Percentiles rank a stretch among this genome's conserved stretches.
Evolutionary conservation across 2,888 invertebrate species (phyloP).

Genomic region (Crematogaster levior): DNA sequence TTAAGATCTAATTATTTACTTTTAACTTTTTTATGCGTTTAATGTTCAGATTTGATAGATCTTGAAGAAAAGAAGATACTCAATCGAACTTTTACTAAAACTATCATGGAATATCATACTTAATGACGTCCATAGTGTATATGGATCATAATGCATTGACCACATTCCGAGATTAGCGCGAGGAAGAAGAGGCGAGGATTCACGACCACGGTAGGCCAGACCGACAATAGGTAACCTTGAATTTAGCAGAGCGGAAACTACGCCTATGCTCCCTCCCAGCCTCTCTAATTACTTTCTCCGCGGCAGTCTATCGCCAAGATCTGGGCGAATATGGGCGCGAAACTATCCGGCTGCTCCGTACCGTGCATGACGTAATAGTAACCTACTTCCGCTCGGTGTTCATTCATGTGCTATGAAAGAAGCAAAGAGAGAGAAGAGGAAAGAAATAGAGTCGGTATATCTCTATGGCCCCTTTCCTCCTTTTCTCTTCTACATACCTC

Average conservation of each 20-base stretch:
- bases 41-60: neutral
- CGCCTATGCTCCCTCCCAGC: conserved; percentile 69
- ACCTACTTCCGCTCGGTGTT: conserved; percentile 74
- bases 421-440: conserved; percentile 42
- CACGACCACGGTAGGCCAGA: conserved; percentile 34
- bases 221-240: conserved; percentile 80
- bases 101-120: neutral
- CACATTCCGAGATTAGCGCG: neutral
- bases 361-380: conserved; percentile 75
- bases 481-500: conserved; percentile 14
- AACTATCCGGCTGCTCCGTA: conserved; percentile 69
- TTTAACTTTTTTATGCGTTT: neutral
- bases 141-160: neutral
- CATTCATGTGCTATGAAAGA: conserved; percentile 70
- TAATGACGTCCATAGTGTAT: neutral
- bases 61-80: neutral
- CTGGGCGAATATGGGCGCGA: conserved; percentile 81
- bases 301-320: conserved; percentile 77
- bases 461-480: neutral
- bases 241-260: conserved; percentile 85
- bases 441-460: conserved; percentile 21
- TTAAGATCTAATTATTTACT: neutral
- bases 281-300: conserved; percentile 84
- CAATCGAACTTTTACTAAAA: neutral
- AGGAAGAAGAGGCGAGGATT: conserved; percentile 33